Base-by-base conservation (phyloP, 35 echinoderm and acorn worm species). In the Amphiura filiformis region DNA sequence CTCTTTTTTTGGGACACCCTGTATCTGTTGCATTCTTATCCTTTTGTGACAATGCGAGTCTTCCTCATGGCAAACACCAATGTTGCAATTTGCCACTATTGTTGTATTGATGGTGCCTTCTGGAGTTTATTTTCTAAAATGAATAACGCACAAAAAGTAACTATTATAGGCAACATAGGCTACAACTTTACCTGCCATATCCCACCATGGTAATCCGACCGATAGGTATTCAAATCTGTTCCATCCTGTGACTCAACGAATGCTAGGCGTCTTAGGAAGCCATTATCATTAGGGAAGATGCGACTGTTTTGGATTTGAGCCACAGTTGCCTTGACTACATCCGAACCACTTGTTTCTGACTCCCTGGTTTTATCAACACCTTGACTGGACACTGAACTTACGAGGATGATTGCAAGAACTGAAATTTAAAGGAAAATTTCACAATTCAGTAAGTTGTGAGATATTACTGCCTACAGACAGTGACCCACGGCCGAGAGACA, bases 111-210 rank as follows among this genome's bases (percentile, higher is more conserved):
- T n/a, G n/a, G n/a, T n/a, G n/a, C n/a, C n/a, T n/a, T n/a, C n/a
- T n/a, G n/a, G n/a, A n/a, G n/a, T n/a, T n/a, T n/a, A n/a, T n/a
- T n/a, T n/a, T n/a, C n/a, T n/a, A n/a, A n/a, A n/a, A n/a, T n/a
- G n/a, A n/a, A n/a, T n/a, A n/a, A n/a, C n/a, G n/a, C n/a, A n/a
- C n/a, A n/a, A n/a, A n/a, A n/a, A n/a, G n/a, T n/a, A n/a, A n/a
- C n/a, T n/a, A n/a, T n/a, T n/a, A n/a, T n/a, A n/a, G n/a, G n/a
- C n/a, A n/a, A n/a, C n/a, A 23, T 17, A n/a, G n/a, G n/a, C n/a
- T n/a, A n/a, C n/a, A n/a, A n/a, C n/a, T n/a, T n/a, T n/a, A 82
- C n/a, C 39, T 82, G 81, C 81, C 81, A 82, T 14, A 82, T 82
- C 22, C 81, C 81, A 23, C 81, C 81, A 41, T 82, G 36, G 32